phyloP scores from a whole-genome alignment of 2,113 vertebrate genomes.

The Thinocorus orbignyianus region DNA sequence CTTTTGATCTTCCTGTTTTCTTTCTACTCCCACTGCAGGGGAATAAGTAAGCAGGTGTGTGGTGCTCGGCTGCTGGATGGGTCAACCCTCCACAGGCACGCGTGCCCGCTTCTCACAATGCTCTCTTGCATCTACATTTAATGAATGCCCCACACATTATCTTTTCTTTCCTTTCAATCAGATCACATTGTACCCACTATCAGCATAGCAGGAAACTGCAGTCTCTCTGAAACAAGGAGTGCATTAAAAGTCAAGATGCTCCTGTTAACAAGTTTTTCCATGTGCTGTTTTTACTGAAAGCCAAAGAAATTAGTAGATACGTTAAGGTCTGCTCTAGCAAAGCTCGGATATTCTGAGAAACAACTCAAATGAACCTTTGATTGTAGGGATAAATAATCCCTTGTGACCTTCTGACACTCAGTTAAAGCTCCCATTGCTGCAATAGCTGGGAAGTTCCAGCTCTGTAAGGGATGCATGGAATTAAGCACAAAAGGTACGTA shows the following conservation, averaged over 20 bases:
- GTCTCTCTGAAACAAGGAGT: neutral
- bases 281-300: neutral
- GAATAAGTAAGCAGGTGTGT: neutral
- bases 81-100: neutral
- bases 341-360: neutral
- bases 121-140: neutral
- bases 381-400: neutral
- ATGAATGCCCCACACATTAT: neutral
- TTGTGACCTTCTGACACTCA: neutral
- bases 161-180: neutral
- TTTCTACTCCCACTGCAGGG: rapidly evolving
- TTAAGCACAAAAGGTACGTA: neutral
- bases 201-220: neutral
- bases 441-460: neutral
- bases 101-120: neutral
- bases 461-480: too few relatives aligned
- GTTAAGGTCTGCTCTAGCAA: neutral
- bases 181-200: neutral
- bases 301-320: neutral
- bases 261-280: neutral
- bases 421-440: neutral
- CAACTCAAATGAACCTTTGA: neutral
- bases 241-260: neutral
- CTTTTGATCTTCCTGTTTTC: neutral
- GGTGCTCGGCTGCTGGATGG: neutral